These are phyloP conservation scores for Perca fluviatilis DNA, from an alignment of 2,113 vertebrate species.

Conservation along the genomic window DNA sequence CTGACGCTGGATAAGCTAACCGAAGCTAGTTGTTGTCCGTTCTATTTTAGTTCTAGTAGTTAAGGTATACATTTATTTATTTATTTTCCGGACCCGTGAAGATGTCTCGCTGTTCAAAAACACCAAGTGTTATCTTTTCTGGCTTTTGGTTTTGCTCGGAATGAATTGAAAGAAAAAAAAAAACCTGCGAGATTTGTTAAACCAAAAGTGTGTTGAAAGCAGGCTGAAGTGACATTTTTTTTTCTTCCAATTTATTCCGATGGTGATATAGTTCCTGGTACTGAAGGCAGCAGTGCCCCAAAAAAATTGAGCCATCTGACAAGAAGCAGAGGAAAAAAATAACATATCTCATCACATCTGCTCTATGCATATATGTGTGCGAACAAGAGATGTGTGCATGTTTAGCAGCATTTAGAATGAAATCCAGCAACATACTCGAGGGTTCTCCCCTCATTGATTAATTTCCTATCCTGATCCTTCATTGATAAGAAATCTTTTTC, in stretches of 20 bases:
- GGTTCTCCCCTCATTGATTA: constrained; percentile 68
- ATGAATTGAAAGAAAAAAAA: neutral
- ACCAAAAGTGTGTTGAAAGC: neutral
- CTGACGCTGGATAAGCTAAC: neutral
- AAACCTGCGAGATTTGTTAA: no score
- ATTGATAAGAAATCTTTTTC: constrained; percentile 67
- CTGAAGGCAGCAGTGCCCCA: constrained; percentile 26
- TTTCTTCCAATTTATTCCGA: no score
- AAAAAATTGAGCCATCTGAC: neutral
- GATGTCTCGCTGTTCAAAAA: no score
- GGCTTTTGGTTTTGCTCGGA: neutral
- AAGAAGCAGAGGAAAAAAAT: constrained; percentile 19
- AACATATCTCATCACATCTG: constrained; percentile 8
- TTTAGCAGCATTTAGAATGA: constrained; percentile 70
- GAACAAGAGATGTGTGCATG: constrained; percentile 25
- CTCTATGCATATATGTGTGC: constrained; percentile 44
- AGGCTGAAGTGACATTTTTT: neutral
- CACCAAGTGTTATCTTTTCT: neutral
- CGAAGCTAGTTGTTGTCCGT: neutral
- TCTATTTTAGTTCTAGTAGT: no score
- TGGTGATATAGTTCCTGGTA: constrained; percentile 3
- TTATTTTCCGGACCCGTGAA: no score
- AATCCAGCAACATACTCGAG: constrained; percentile 56
- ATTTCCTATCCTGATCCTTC: constrained; percentile 78
- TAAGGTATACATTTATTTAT: no score